phyloP scores from a whole-genome alignment of 2,113 vertebrate species.

The Heterotis niloticus region DNA sequence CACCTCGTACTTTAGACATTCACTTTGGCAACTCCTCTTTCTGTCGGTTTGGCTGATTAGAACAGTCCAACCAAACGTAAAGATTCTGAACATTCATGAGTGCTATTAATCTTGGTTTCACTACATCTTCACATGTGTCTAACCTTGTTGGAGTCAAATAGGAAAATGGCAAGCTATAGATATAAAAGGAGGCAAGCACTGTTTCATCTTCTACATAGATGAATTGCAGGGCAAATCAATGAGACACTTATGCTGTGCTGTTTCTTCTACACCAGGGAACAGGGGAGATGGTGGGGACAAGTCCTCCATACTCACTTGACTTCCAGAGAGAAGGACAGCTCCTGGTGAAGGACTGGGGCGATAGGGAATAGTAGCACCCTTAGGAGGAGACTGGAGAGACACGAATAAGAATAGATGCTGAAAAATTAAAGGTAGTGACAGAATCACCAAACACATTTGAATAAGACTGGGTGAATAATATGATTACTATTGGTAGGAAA shows the following conservation, averaged over 20 bases:
- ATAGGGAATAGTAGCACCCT: conserved; percentile 92
- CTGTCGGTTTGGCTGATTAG: conserved; percentile 3
- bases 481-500: not conserved
- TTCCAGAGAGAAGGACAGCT: conserved; percentile 80
- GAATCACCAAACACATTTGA: not conserved
- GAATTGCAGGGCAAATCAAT: not conserved
- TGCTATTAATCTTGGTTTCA: conserved; percentile 30
- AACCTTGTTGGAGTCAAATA: conserved; percentile 27
- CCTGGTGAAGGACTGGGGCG: conserved; percentile 81
- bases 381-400: conserved; percentile 81
- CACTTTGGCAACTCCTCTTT: conserved; percentile 9
- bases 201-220: conserved; percentile 18
- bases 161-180: conserved; percentile 26
- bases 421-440: no score
- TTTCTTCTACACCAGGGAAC: not conserved
- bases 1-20: not conserved
- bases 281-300: not conserved
- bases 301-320: conserved; percentile 72
- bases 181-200: not conserved
- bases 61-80: conserved; percentile 16
- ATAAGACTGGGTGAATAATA: not conserved
- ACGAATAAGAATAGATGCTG: not conserved
- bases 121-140: not conserved
- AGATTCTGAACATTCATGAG: conserved; percentile 38
- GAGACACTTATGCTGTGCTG: conserved; percentile 3